These are phyloP conservation scores for Speoplatyrhinus poulsoni DNA, from an alignment of 2,113 vertebrate species.

Conservation along the genomic window DNA sequence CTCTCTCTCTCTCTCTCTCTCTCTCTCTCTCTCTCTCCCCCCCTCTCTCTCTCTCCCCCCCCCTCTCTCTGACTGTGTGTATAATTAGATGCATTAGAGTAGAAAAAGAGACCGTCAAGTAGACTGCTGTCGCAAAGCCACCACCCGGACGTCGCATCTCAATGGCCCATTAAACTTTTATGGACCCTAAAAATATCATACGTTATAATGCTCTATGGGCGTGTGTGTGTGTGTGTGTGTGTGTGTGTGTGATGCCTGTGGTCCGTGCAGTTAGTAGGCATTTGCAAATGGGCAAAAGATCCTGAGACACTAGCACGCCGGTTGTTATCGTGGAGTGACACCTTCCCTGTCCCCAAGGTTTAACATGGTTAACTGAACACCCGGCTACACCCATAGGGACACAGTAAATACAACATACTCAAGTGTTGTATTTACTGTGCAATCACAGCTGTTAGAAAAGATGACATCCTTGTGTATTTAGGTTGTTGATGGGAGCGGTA, in stretches of 20 bases:
- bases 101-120: conserved; percentile 38
- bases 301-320: not conserved
- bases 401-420: conserved; percentile 7
- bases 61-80: not conserved
- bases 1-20: conserved; percentile 11
- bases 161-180: conserved; percentile 69
- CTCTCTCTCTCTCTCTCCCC: conserved; percentile 9
- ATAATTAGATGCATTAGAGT: conserved; percentile 4
- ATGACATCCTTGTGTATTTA: too few relatives aligned
- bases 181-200: conserved; percentile 65
- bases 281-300: conserved; percentile 17
- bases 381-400: not conserved
- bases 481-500: too few relatives aligned
- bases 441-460: too few relatives aligned
- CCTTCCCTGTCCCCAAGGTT: not conserved
- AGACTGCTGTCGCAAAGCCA: conserved; percentile 46
- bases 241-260: conserved; percentile 42
- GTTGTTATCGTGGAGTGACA: not conserved
- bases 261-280: conserved; percentile 28
- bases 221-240: not conserved
- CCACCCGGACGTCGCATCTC: conserved; percentile 64
- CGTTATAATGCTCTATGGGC: conserved; percentile 56
- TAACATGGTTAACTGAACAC: not conserved
- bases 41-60: conserved; percentile 8
- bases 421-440: not conserved